Percentiles rank a stretch among this genome's conserved stretches.
Evolutionary conservation across 2,113 vertebrate genomes (phyloP).

Genomic region (Oostethus manadensis): DNA sequence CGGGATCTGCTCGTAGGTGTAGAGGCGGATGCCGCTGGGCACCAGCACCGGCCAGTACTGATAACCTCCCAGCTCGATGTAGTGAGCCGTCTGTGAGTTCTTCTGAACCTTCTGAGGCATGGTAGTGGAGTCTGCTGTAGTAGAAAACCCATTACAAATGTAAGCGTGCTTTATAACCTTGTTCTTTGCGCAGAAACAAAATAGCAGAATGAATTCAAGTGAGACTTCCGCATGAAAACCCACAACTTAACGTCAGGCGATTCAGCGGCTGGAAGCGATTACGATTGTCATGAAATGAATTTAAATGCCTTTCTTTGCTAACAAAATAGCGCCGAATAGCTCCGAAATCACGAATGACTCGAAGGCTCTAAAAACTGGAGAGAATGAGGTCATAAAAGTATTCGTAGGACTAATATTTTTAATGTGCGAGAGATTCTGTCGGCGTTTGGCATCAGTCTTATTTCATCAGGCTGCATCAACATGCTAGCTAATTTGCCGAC

Average conservation of each 20-base stretch:
- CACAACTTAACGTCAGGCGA: background rate
- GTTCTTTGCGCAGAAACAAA: too few relatives aligned
- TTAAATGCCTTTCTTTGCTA: background rate
- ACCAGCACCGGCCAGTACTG: slow-evolving; percentile 94
- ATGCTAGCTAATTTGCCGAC: slow-evolving; percentile 11
- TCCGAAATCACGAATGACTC: too few relatives aligned
- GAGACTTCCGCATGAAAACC: too few relatives aligned
- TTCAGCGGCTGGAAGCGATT: too few relatives aligned
- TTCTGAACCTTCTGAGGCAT: slow-evolving; percentile 90
- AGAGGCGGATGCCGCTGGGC: slow-evolving; percentile 88
- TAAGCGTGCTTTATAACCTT: too few relatives aligned
- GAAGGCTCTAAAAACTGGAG: background rate
- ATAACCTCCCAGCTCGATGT: slow-evolving; percentile 91
- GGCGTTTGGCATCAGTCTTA: background rate
- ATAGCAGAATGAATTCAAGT: too few relatives aligned
- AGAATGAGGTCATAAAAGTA: too few relatives aligned
- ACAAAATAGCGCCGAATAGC: background rate
- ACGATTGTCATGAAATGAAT: background rate
- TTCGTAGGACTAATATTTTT: background rate
- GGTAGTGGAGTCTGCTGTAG: background rate
- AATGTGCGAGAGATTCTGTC: background rate
- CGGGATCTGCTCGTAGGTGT: slow-evolving; percentile 95
- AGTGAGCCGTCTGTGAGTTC: slow-evolving; percentile 74
- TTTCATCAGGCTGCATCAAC: slow-evolving; percentile 13
- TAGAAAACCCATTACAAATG: too few relatives aligned